Evolutionary conservation across 37 sponge, comb jelly and placozoan species (phyloP).

Genomic region (Diacarnus erythraeanus): DNA sequence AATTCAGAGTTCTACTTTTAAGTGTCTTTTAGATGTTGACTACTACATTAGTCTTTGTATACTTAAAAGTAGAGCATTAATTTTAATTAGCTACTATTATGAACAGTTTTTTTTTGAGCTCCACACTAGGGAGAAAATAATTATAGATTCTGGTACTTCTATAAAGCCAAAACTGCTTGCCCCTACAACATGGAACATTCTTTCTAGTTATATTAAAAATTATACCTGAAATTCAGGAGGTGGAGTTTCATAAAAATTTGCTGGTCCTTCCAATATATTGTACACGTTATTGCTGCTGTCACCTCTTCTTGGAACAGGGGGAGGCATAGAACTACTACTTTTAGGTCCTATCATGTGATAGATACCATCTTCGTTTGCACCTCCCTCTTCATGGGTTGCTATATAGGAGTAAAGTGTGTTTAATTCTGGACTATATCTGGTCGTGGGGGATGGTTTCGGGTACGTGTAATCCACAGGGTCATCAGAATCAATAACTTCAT

Average conservation of each 20-base stretch:
- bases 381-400: not conserved
- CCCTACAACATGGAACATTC: too few relatives aligned
- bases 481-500: not conserved
- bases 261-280: not conserved
- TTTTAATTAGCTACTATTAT: too few relatives aligned
- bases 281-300: not conserved
- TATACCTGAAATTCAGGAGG: slow-evolving; percentile 23
- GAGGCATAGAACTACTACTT: not conserved
- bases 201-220: too few relatives aligned
- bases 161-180: too few relatives aligned
- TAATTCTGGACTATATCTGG: not conserved
- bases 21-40: too few relatives aligned
- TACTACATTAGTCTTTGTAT: too few relatives aligned
- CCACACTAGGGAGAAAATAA: too few relatives aligned
- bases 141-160: too few relatives aligned
- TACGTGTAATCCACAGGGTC: slow-evolving; percentile 26
- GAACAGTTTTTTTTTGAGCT: too few relatives aligned
- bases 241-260: slow-evolving; percentile 8
- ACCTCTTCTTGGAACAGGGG: not conserved
- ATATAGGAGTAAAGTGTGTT: not conserved
- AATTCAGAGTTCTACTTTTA: too few relatives aligned
- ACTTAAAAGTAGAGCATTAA: too few relatives aligned
- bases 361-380: not conserved
- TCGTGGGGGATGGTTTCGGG: slow-evolving; percentile 22
- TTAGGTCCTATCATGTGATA: slow-evolving; percentile 17